Evolutionary conservation across 2,797 vertebrate species (phyloP), one percentile per base, ranked within the genome.

Genomic region (Sebastes miniatus): DNA sequence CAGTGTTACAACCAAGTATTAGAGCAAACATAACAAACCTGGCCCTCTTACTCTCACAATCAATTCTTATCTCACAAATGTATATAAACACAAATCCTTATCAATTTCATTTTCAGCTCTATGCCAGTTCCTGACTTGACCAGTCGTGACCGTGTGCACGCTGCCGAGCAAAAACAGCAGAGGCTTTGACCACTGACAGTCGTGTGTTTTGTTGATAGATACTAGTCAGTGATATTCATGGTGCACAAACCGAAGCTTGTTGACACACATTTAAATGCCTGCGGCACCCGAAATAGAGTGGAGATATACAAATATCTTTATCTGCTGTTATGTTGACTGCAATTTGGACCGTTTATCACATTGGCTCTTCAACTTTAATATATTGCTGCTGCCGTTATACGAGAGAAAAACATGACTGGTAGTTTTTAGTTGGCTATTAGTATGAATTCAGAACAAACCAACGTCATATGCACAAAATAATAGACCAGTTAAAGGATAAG

Each of bases 261-360:
- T 59, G 32, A 62, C 18, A 39, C 9, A 34, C n/a, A 74, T 73
- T 77, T 22, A 82, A 80, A 77, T 72, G 43, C n/a, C 24, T 27
- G 43, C 52, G 4, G 25, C 34, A 56, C 0, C 16, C 31, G 36
- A 64, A 76, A 25, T 36, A 56, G 2, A 54, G 20, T 22, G n/a
- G 50, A 54, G n/a, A 52, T 16, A 81, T 31, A 61, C 65, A 74
- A 62, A 79, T 59, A 18, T 9, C 6, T 18, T 34, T 47, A 73
- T 67, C 6, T 18, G 24, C 27, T 58, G 47, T 20, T 22, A 18
- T 32, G n/a, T 27, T 65, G 3, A 43, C n/a, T 13, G 36, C 20
- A 68, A 3, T 31, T 20, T 16, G 8, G 6, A 61, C 10, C 31
- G 36, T 12, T 70, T n/a, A 68, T 54, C 25, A 39, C 29, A 34